These are phyloP conservation scores for Chromis chromis DNA, from an alignment of 2,797 vertebrate genomes.

Conservation along the genomic window DNA sequence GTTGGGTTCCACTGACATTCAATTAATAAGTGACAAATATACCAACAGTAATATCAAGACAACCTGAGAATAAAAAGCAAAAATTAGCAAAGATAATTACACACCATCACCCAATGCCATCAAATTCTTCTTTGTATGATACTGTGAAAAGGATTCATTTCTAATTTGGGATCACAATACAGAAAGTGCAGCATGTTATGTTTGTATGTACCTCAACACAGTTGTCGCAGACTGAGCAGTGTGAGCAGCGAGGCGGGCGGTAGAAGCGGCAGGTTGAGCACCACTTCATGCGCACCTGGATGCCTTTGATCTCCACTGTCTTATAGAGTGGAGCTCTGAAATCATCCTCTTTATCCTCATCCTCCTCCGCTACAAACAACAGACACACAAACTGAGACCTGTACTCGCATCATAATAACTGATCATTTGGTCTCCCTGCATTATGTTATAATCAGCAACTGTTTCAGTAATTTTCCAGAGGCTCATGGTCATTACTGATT, in stretches of 20 bases:
- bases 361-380: slow-evolving; percentile 90
- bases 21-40: neutral
- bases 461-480: neutral
- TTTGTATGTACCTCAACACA: slow-evolving; percentile 92
- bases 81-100: neutral
- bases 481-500: neutral
- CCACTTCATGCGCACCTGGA: slow-evolving; percentile 99
- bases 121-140: neutral
- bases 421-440: neutral
- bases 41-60: neutral
- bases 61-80: neutral
- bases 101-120: neutral
- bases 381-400: slow-evolving; percentile 16
- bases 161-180: neutral
- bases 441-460: neutral
- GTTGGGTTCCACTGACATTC: neutral
- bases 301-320: slow-evolving; percentile 96
- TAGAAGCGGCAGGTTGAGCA: slow-evolving; percentile 98
- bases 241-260: slow-evolving; percentile 95
- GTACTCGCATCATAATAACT: neutral
- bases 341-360: slow-evolving; percentile 98
- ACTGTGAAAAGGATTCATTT: neutral
- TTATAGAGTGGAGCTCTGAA: slow-evolving; percentile 98
- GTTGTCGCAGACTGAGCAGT: slow-evolving; percentile 99
- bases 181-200: neutral